Conservation (phyloP, 2,797 vertebrate species). For the Setipinna tenuifilis region DNA sequence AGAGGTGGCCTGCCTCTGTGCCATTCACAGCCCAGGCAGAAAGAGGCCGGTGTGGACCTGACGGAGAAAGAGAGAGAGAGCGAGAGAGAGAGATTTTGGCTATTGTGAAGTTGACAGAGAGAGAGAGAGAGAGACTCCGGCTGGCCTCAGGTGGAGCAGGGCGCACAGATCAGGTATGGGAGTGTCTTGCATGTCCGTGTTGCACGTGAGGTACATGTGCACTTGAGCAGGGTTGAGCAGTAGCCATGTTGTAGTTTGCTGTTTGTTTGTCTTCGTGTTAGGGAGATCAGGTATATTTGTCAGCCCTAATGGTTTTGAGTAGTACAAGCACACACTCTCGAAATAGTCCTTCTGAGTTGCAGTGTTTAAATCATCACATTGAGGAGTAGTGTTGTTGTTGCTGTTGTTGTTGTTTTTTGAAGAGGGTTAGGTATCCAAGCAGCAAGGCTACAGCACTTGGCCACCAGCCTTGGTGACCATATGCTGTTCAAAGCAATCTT, state of each 20-base stretch:
- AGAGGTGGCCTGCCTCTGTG: background rate
- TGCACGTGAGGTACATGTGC: background rate
- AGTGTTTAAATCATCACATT: no score
- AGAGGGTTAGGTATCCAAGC: background rate
- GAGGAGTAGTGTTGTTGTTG: background rate
- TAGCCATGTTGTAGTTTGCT: no score
- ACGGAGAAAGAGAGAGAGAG: background rate
- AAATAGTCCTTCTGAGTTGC: no score
- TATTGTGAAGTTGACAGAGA: constrained; percentile 1
- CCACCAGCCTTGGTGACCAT: background rate
- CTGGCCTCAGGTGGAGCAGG: background rate
- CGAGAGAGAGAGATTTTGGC: no score
- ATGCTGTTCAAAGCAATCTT: background rate
- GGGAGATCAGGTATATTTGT: no score
- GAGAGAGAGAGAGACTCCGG: background rate
- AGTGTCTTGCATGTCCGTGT: background rate
- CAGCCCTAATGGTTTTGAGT: no score
- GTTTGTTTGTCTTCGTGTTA: no score
- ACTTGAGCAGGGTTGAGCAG: no score
- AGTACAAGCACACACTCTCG: no score
- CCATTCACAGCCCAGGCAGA: background rate
- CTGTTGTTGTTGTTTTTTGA: background rate
- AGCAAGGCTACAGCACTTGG: background rate
- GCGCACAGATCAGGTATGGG: background rate
- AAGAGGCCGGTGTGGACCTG: background rate